A percentile compares a stretch with the other conserved stretches of the same genome.
phyloP scores from a whole-genome alignment of 2,888 invertebrate genomes.

The Corythucha ciliata region DNA sequence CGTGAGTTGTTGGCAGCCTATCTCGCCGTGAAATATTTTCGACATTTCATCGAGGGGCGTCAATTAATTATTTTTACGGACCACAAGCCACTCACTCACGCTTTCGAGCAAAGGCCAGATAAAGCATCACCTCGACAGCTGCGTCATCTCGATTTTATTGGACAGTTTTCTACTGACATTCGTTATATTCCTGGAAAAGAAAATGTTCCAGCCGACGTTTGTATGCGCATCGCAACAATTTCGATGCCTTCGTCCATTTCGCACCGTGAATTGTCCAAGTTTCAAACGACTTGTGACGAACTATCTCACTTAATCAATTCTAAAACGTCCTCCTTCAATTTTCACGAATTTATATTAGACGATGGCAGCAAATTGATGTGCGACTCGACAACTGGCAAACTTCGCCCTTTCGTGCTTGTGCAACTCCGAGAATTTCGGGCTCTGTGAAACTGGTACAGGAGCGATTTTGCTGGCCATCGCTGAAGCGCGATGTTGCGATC shows the following conservation, averaged over 20 bases:
- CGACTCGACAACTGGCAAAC: conserved; percentile 6
- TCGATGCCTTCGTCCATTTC: not conserved
- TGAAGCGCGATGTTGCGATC: not conserved
- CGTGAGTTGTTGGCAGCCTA: conserved; percentile 39
- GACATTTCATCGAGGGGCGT: conserved; percentile 8
- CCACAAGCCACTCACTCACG: conserved; percentile 10
- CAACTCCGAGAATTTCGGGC: not conserved
- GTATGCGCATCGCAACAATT: conserved; percentile 36
- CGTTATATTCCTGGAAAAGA: not conserved
- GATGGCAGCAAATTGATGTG: not conserved
- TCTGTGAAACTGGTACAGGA: conserved; percentile 4
- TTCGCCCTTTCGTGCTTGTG: conserved; percentile 4
- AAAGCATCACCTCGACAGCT: conserved; percentile 13
- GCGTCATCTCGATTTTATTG: conserved; percentile 8
- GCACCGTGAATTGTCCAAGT: not conserved
- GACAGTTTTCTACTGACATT: conserved; percentile 11
- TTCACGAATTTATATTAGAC: no score
- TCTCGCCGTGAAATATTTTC: conserved; percentile 32
- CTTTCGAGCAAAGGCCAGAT: not conserved
- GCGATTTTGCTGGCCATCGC: conserved; percentile 10
- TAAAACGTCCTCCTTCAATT: no score
- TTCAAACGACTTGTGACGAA: no score
- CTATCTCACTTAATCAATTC: no score
- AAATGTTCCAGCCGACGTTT: conserved; percentile 18
- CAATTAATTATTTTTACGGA: conserved; percentile 6